Evolutionary conservation across 2,888 invertebrate species (phyloP).

Genomic region (Troglohyphantes excavatus): DNA sequence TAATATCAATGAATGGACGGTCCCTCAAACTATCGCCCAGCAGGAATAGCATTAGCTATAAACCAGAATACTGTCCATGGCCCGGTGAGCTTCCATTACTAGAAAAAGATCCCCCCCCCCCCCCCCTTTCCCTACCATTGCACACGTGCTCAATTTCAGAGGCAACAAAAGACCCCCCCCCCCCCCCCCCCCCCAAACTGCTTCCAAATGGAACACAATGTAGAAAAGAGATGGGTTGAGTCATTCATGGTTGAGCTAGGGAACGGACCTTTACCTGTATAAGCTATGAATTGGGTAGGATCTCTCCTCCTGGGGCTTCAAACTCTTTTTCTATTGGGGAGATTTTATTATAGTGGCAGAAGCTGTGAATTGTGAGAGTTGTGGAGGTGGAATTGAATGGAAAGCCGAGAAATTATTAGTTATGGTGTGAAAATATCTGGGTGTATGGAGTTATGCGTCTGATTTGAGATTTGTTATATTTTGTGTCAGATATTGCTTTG

Average conservation of each 20-base stretch:
- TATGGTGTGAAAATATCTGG: too few relatives aligned
- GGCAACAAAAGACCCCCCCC: background rate
- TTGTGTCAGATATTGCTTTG: too few relatives aligned
- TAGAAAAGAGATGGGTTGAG: slow-evolving; percentile 9
- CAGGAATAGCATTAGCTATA: background rate
- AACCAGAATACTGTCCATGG: background rate
- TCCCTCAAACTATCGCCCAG: background rate
- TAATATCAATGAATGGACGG: background rate
- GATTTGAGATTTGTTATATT: too few relatives aligned
- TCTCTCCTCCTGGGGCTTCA: background rate
- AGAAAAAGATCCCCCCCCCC: background rate
- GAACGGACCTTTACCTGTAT: background rate
- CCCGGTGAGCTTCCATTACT: slow-evolving; percentile 1
- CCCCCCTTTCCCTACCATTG: background rate
- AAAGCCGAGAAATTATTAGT: too few relatives aligned
- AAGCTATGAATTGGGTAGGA: background rate
- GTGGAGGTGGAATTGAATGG: too few relatives aligned
- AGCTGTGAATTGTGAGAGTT: background rate
- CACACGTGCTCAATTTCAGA: background rate
- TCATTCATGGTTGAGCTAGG: slow-evolving; percentile 20
- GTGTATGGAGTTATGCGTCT: too few relatives aligned
- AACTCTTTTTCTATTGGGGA: background rate
- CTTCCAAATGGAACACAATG: slow-evolving; percentile 1
- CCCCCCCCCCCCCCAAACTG: background rate
- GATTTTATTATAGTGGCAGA: background rate